Base-by-base conservation (phyloP, 2,797 vertebrate species). In the Aphelocoma californica region DNA sequence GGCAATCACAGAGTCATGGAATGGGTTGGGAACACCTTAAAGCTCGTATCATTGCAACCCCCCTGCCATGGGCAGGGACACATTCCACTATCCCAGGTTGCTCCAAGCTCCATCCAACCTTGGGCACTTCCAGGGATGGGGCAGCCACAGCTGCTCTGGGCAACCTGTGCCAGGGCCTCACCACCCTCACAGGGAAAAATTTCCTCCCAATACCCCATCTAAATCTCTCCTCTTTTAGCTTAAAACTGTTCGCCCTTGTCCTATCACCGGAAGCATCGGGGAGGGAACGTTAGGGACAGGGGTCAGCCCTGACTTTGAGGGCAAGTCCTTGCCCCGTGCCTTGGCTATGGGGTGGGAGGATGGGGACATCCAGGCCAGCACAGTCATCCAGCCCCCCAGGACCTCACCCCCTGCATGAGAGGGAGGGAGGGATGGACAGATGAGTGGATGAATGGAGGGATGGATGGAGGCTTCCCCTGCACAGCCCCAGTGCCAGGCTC, bases 81-180 rank as follows among this genome's bases (percentile, higher is more conserved):
- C 14, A 0, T 64, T 2, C 20, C 57, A 38, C 38, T 2, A 0
- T 1, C 20, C 28, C 64, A 38, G 32, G 14, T 0, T 62, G 42
- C 18, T 71, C 34, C 20, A 86, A 86, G 34, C 28, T 42, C 9
- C 0, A 0, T 15, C 50, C 79, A 70, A 0, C 36, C 36, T 57
- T 29, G 36, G 13, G 2, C 50, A 25, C 28, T 70, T 0, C 48
- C 56, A 88, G 23, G 32, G 26, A 56, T n/a, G 32, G 44, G 17
- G 28, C 36, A 89, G 28, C 32, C 14, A 38, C 32, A 62, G 28
- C 28, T 89, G 0, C 56, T 70, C 19, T 62, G 42, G 42, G 18
- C 34, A 54, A 2, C 26, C 40, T 54, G 6, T 78, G 65, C 57
- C 42, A 71, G 61, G 31, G 18, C 48, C 48, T 69, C 1, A 1